These are phyloP conservation scores for Podarcis raffonei DNA, from an alignment of 2,113 vertebrate species.

Conservation along the genomic window DNA sequence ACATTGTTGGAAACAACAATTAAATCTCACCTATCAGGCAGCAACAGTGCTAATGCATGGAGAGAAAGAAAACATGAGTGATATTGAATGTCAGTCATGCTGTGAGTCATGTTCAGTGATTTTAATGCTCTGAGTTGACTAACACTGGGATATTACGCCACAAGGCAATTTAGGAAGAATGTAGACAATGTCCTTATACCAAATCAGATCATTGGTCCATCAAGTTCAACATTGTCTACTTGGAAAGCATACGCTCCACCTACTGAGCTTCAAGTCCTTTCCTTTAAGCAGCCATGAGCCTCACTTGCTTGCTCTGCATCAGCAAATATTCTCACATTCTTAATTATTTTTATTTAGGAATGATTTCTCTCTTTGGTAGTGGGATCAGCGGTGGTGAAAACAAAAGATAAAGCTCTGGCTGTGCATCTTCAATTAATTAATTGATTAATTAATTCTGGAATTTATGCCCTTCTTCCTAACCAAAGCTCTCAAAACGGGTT, in stretches of 20 bases:
- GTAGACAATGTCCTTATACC: too few relatives aligned
- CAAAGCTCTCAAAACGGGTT: neutral
- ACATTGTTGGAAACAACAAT: too few relatives aligned
- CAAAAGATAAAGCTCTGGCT: neutral
- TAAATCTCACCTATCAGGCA: too few relatives aligned
- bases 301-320: neutral
- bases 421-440: neutral
- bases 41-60: too few relatives aligned
- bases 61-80: too few relatives aligned
- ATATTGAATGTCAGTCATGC: too few relatives aligned
- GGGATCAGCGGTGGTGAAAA: neutral
- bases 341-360: neutral
- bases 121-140: too few relatives aligned
- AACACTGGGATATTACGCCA: too few relatives aligned
- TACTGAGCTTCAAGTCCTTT: too few relatives aligned
- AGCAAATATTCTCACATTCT: neutral
- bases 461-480: neutral
- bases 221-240: neutral
- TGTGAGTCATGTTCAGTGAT: too few relatives aligned
- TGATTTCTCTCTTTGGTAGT: neutral
- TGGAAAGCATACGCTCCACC: too few relatives aligned
- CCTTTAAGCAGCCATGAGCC: neutral
- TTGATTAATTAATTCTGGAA: neutral
- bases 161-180: too few relatives aligned
- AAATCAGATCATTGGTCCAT: neutral